Conservation (phyloP, 2,113 vertebrate genomes). For the Gopherus flavomarginatus region DNA sequence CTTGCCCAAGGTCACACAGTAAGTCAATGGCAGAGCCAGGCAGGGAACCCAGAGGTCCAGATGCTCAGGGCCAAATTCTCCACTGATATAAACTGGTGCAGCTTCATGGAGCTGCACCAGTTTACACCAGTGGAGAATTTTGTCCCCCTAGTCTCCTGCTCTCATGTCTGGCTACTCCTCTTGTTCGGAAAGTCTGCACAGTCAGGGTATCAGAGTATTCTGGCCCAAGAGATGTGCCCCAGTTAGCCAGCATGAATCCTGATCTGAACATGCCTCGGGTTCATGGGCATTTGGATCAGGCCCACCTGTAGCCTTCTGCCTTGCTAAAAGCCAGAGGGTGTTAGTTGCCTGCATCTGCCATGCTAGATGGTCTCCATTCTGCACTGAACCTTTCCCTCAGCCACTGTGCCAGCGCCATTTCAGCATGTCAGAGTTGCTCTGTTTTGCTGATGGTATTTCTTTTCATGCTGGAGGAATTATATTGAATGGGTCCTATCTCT, state of each 20-base stretch:
- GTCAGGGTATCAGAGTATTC: accelerated
- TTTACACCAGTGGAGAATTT: background rate
- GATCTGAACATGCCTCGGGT: background rate
- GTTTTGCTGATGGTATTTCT: background rate
- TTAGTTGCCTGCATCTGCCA: background rate
- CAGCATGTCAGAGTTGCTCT: background rate
- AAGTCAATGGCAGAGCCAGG: background rate
- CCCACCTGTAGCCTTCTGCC: background rate
- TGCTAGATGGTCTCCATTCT: background rate
- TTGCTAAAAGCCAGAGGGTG: background rate
- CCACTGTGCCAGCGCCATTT: background rate
- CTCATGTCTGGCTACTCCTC: background rate
- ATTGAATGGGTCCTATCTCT: constrained; percentile 17
- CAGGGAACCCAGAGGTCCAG: background rate
- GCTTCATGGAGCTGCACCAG: too few relatives aligned
- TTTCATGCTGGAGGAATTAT: background rate
- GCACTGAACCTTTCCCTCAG: background rate
- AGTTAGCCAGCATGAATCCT: background rate
- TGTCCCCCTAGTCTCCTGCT: background rate
- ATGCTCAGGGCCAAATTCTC: background rate
- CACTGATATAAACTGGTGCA: background rate
- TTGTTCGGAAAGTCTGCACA: background rate
- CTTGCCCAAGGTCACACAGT: background rate
- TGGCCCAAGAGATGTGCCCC: background rate
- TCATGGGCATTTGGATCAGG: background rate